A percentile compares a stretch with the other conserved stretches of the same genome.
Evolutionary conservation across 2,888 invertebrate species (phyloP).

Genomic region (Acanthopleura granulata): DNA sequence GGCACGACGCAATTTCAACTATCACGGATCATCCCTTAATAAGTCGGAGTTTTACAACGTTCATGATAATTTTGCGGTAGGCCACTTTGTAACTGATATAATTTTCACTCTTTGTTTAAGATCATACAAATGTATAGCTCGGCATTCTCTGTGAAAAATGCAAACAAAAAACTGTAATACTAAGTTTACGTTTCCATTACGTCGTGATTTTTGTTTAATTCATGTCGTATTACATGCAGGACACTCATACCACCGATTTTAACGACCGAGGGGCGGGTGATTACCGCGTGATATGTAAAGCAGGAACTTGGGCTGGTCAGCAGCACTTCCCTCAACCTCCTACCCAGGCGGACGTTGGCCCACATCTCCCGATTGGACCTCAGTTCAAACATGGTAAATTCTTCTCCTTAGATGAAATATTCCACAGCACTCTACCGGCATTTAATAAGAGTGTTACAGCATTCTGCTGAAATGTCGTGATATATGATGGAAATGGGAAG

Average conservation of each 20-base stretch:
- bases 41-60: slow-evolving; percentile 22
- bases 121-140: too few species aligned
- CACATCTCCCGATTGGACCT: slow-evolving; percentile 37
- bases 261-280: slow-evolving; percentile 22
- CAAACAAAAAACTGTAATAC: too few species aligned
- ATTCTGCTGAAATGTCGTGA: too few species aligned
- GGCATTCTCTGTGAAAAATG: too few species aligned
- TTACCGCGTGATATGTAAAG: slow-evolving; percentile 32
- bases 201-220: too few species aligned
- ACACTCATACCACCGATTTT: slow-evolving; percentile 18
- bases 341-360: slow-evolving; percentile 35
- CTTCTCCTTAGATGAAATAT: too few species aligned
- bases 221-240: too few species aligned
- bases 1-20: slow-evolving; percentile 13
- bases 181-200: too few species aligned
- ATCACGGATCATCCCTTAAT: slow-evolving; percentile 12
- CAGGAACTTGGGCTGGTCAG: slow-evolving; percentile 30
- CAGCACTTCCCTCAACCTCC: slow-evolving; percentile 34
- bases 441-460: too few species aligned
- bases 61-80: slow-evolving; percentile 24
- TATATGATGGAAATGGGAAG: too few species aligned
- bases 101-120: too few species aligned
- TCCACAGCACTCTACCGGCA: too few species aligned
- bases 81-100: not conserved
- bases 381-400: slow-evolving; percentile 19